Percentiles rank a stretch among this genome's conserved stretches.
phyloP scores from a whole-genome alignment of 2,888 invertebrate species.

The Epinotia ramella region DNA sequence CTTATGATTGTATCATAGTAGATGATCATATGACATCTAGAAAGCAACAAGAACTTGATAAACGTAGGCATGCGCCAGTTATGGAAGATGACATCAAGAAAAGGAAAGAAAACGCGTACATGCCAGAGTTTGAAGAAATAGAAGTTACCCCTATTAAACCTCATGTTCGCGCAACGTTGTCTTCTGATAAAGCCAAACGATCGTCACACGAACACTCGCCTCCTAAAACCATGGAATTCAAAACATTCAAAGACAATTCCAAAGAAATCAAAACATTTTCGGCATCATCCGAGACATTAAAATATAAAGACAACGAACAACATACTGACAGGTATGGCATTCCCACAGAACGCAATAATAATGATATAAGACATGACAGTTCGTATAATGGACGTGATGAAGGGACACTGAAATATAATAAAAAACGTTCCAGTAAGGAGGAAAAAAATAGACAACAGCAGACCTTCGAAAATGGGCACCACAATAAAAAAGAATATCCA shows the following conservation, averaged over 20 bases:
- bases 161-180: constrained; percentile 75
- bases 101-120: constrained; percentile 77
- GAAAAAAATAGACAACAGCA: constrained; percentile 71
- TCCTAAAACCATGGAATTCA: constrained; percentile 80
- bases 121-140: constrained; percentile 82
- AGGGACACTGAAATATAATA: constrained; percentile 77
- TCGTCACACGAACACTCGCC: constrained; percentile 74
- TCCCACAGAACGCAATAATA: constrained; percentile 74
- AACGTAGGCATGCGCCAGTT: constrained; percentile 74
- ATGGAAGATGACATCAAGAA: constrained; percentile 74
- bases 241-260: constrained; percentile 81
- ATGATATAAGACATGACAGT: constrained; percentile 70
- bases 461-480: constrained; percentile 68
- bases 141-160: constrained; percentile 82
- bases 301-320: constrained; percentile 79
- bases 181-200: constrained; percentile 76
- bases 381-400: constrained; percentile 76
- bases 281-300: constrained; percentile 81
- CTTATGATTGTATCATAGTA: constrained; percentile 93
- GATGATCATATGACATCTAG: constrained; percentile 89
- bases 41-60: constrained; percentile 82
- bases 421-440: constrained; percentile 76
- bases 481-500: constrained; percentile 72
- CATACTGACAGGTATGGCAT: constrained; percentile 78
- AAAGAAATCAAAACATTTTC: constrained; percentile 82